Conservation (phyloP, 2,797 vertebrate genomes). For the Chelmon rostratus region DNA sequence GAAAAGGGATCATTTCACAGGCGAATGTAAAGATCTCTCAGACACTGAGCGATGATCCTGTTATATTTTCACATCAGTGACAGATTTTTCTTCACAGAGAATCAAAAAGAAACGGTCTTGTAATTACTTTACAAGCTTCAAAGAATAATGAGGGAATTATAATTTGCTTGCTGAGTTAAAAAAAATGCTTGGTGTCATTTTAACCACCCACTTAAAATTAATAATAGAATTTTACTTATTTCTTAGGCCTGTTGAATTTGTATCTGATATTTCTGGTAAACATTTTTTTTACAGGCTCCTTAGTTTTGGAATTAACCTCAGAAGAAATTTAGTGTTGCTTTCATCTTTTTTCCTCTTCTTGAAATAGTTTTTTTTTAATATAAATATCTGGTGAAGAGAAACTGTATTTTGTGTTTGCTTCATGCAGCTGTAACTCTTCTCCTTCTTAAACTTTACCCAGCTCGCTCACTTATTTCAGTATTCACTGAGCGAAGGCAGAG, state of each 20-base stretch:
- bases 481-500: neutral
- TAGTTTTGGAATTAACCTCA: neutral
- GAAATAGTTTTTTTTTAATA: neutral
- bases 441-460: neutral
- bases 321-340: neutral
- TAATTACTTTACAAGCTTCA: neutral
- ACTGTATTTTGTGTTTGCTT: neutral
- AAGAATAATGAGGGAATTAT: neutral
- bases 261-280: neutral
- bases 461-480: neutral
- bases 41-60: neutral
- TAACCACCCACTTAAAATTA: neutral
- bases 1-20: constrained; percentile 35
- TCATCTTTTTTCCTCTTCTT: neutral
- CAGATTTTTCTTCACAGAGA: neutral
- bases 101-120: neutral
- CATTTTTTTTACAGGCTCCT: neutral
- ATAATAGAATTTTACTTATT: neutral
- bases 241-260: neutral
- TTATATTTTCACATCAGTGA: neutral
- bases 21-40: neutral
- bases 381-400: neutral
- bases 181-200: neutral
- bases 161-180: neutral
- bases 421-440: neutral